Percentiles rank a stretch among this genome's conserved stretches.
phyloP scores from a whole-genome alignment of 2,797 vertebrate genomes.

The Linurgus olivaceus region DNA sequence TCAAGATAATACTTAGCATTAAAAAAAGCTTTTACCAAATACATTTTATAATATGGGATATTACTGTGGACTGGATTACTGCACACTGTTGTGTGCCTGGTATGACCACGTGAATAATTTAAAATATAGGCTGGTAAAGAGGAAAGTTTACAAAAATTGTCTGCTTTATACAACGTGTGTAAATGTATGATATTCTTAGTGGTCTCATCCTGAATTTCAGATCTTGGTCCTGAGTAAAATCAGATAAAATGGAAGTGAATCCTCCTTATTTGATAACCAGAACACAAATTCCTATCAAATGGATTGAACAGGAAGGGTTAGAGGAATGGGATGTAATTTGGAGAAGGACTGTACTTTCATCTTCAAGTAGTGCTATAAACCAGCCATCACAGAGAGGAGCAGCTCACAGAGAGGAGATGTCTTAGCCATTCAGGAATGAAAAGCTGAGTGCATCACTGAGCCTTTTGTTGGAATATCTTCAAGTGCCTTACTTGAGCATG shows the following conservation, averaged over 20 bases:
- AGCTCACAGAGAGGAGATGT: background rate
- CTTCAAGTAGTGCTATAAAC: background rate
- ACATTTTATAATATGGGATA: background rate
- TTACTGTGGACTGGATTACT: background rate
- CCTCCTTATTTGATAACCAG: background rate
- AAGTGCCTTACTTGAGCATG: background rate
- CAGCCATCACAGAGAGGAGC: background rate
- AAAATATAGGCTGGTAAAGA: constrained; percentile 1
- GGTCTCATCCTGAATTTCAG: background rate
- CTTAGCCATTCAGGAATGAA: background rate
- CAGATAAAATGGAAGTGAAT: background rate
- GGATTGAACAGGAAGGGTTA: background rate
- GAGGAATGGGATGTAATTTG: background rate
- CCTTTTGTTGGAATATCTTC: background rate
- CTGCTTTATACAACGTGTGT: background rate
- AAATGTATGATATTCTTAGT: constrained; percentile 8
- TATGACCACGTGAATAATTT: constrained; percentile 15
- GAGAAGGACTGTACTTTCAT: background rate
- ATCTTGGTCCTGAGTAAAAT: background rate
- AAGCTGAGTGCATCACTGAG: background rate
- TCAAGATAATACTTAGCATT: background rate
- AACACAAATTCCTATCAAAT: background rate
- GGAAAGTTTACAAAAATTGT: background rate
- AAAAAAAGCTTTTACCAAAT: background rate
- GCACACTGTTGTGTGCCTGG: background rate